Evolutionary conservation across 2,113 vertebrate genomes (phyloP).

Genomic region (Thalassarche chlororhynchos): DNA sequence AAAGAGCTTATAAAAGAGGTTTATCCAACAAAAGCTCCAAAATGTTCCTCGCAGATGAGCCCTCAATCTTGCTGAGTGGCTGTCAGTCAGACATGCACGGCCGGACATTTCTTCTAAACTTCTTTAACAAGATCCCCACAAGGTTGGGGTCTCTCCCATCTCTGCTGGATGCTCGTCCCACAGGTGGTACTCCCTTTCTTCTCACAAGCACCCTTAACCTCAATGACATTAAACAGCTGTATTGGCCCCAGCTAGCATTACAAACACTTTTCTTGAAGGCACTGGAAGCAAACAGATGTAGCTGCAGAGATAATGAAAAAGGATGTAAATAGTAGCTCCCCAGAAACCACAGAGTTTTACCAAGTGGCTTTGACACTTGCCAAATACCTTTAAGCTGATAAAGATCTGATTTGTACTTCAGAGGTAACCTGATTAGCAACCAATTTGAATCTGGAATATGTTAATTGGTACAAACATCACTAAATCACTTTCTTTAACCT

Average conservation of each 20-base stretch:
- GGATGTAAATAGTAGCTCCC: constrained; percentile 51
- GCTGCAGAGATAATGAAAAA: constrained; percentile 9
- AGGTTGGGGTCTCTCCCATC: fast-evolving
- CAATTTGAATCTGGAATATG: constrained; percentile 69
- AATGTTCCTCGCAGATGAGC: not conserved
- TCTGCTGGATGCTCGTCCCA: not conserved
- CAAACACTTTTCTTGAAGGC: constrained; percentile 49
- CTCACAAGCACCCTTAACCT: not conserved
- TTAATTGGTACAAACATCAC: constrained; percentile 72
- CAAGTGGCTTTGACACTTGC: constrained; percentile 67
- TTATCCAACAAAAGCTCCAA: not conserved
- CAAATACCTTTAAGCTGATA: constrained; percentile 50
- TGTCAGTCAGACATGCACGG: fast-evolving
- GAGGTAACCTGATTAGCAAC: constrained; percentile 76
- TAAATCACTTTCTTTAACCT: constrained; percentile 62
- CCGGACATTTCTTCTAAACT: not conserved
- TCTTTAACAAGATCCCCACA: not conserved
- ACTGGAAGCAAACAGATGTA: constrained; percentile 61
- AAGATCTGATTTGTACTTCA: constrained; percentile 78
- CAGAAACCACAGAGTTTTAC: constrained; percentile 18
- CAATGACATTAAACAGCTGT: constrained; percentile 13
- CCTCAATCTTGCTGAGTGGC: not conserved
- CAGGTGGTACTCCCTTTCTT: constrained; percentile 19
- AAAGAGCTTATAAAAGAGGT: not conserved
- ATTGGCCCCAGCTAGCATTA: constrained; percentile 40